phyloP scores from a whole-genome alignment of 2,113 vertebrate species.

The Lethenteron camtschaticum region DNA sequence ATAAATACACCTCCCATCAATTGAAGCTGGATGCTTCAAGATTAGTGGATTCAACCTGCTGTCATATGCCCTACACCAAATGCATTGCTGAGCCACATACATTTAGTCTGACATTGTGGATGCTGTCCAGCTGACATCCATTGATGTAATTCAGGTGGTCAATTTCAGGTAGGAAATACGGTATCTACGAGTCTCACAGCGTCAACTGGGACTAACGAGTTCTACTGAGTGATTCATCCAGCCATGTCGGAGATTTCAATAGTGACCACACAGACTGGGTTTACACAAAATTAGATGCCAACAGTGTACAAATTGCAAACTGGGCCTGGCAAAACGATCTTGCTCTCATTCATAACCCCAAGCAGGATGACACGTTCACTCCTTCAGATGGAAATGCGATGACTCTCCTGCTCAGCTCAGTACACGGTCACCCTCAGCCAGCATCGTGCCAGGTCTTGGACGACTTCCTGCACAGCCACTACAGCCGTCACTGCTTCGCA shows the following conservation, averaged over 20 bases:
- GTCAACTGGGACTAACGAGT: background rate
- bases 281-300: background rate
- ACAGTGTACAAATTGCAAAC: background rate
- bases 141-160: no score
- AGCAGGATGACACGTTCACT: background rate
- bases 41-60: background rate
- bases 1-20: background rate
- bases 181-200: no score
- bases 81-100: background rate
- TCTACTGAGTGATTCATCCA: slow-evolving; percentile 1
- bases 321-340: background rate
- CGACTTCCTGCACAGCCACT: background rate
- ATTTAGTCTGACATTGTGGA: background rate
- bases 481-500: background rate
- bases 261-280: background rate
- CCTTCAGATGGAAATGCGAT: background rate
- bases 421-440: background rate
- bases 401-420: background rate
- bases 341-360: background rate
- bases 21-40: background rate
- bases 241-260: background rate
- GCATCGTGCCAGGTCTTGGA: background rate
- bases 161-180: no score
- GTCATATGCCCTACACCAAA: background rate
- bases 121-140: no score